A percentile compares a stretch with the other conserved stretches of the same genome.
Conservation (phyloP, 2,888 invertebrate genomes). For the Schizaphis graminum region DNA sequence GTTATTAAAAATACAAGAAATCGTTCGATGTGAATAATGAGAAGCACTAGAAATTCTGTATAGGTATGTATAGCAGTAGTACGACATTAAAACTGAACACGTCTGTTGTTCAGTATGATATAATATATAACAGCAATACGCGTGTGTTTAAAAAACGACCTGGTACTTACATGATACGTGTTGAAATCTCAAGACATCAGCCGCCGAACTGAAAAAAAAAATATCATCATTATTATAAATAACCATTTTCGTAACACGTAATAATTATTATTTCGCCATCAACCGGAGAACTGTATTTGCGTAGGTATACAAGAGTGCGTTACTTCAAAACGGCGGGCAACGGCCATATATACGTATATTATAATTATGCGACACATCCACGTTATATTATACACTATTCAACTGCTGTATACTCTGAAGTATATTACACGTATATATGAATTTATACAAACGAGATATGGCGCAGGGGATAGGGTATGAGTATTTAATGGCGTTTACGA, state of each 20-base stretch:
- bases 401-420: not conserved
- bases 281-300: not conserved
- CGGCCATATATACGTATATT: not conserved
- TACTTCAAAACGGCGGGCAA: not conserved
- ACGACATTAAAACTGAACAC: not conserved
- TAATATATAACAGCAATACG: not conserved
- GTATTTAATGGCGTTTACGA: slow-evolving; percentile 4
- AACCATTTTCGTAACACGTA: too few relatives aligned
- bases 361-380: not conserved
- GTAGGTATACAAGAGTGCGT: not conserved
- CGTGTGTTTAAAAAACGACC: not conserved
- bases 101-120: not conserved
- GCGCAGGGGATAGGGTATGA: not conserved
- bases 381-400: not conserved
- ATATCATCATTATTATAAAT: not conserved
- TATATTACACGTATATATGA: not conserved
- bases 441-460: not conserved
- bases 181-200: not conserved
- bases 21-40: not conserved
- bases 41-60: not conserved
- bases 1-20: not conserved
- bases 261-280: not conserved
- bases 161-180: not conserved
- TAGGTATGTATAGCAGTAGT: not conserved
- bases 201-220: not conserved